These are phyloP conservation scores for Cataglyphis livida DNA, from an alignment of 2,888 invertebrate species.

Conservation along the genomic window DNA sequence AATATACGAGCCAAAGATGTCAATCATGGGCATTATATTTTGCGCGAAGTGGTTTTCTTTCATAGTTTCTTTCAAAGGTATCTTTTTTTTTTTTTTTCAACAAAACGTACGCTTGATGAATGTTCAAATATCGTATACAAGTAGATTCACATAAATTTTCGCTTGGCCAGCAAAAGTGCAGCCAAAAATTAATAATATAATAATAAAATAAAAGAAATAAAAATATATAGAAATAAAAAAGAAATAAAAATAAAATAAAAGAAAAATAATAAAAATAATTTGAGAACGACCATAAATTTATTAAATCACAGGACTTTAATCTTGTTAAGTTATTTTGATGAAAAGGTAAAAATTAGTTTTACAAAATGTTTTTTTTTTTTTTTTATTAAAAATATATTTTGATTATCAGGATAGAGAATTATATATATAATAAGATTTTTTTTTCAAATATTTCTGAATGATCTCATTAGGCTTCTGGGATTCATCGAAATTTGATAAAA, in stretches of 20 bases:
- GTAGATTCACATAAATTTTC: not conserved
- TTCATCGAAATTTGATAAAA: not conserved
- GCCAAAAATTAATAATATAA: not conserved
- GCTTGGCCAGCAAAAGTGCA: not conserved
- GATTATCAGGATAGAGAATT: not conserved
- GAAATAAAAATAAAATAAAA: too few relatives aligned
- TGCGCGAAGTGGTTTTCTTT: not conserved
- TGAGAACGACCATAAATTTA: not conserved
- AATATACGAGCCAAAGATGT: slow-evolving; percentile 7
- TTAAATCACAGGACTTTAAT: not conserved
- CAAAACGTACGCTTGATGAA: not conserved
- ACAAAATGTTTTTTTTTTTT: too few relatives aligned
- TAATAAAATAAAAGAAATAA: too few relatives aligned
- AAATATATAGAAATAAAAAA: too few relatives aligned
- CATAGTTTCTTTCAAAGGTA: not conserved
- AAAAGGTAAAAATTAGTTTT: not conserved
- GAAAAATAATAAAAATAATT: slow-evolving; percentile 9
- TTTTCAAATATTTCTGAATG: not conserved
- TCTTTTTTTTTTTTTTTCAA: not conserved
- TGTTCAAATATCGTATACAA: not conserved
- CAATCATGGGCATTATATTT: not conserved
- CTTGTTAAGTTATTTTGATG: not conserved
- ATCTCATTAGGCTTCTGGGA: not conserved
- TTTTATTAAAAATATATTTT: not conserved
- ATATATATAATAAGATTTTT: not conserved